Base-by-base conservation (phyloP, 2,888 invertebrate genomes). In the Balanococcus diminutus region DNA sequence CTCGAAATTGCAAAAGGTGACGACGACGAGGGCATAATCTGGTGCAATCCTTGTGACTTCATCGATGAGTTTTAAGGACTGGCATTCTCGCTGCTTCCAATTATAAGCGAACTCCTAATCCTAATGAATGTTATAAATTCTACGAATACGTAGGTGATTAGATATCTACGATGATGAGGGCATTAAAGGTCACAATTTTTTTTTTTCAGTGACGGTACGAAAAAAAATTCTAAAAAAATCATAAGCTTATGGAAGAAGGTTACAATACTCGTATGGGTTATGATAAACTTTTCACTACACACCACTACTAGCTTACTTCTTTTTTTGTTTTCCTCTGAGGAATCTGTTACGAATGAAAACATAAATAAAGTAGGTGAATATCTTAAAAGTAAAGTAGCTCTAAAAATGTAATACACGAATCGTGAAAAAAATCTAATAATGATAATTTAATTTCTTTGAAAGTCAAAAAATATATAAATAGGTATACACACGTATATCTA, bases 271-370 rank as follows among this genome's bases (percentile, higher is more conserved):
- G 31, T 56, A 32, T 72, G 84, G n/a, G n/a, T n/a, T n/a, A n/a
- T n/a, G n/a, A n/a, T 36, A 42, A n/a, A 83, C 42, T 39, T 67
- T 72, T 39, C 61, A 75, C 39, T 86, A 36, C 61, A 75, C 31
- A 25, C 25, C 31, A 61, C 19, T 56, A 83, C 93, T 93, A 92
- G 95, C 96, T 96, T 96, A 96, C 96, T 96, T 96, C 96, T 96
- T 96, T 96, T 95, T 96, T 96, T 95, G 96, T 96, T 96, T 96
- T 96, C 96, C 95, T 95, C 39, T 79, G 86, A 25, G 86, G 86
- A 79, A 86, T 81, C 81, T 86, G 86, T 81, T 51, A 42, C 72
- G 42, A 36, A 22, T 79, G 28, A 86, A 86, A 86, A 86, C 22
- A 39, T 4, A 81, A 19, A 19, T 51, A 86, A 51, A n/a, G n/a